Conservation (phyloP, 1,140 invertebrate genomes). For the Drosophila nikananu region DNA sequence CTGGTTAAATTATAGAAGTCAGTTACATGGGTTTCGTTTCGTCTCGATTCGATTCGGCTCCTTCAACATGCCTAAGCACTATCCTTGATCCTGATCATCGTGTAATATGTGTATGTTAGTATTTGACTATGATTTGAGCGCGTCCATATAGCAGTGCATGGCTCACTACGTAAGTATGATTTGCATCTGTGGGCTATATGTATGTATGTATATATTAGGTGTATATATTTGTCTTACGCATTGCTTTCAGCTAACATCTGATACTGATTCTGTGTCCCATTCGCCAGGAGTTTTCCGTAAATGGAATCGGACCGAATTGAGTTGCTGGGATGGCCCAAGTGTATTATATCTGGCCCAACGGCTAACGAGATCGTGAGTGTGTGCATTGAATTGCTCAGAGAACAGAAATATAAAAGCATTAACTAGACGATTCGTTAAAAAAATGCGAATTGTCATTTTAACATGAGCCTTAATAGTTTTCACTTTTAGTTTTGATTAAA, state of each 20-base stretch:
- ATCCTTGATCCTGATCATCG: constrained; percentile 15
- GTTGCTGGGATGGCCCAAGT: constrained; percentile 11
- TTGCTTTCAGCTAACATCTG: constrained; percentile 76
- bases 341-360: constrained; percentile 1
- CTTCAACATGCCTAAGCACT: constrained; percentile 26
- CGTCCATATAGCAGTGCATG: constrained; percentile 61
- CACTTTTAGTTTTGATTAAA: constrained; percentile 11
- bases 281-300: not conserved
- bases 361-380: constrained; percentile 8
- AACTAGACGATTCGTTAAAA: constrained; percentile 11
- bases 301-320: not conserved
- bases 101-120: constrained; percentile 42
- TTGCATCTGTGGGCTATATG: constrained; percentile 26
- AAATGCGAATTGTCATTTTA: constrained; percentile 1
- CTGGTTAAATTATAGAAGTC: constrained; percentile 30
- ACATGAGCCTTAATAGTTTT: constrained; percentile 3
- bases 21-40: constrained; percentile 39
- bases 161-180: constrained; percentile 52
- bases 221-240: constrained; percentile 46
- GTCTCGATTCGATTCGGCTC: constrained; percentile 27
- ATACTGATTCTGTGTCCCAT: constrained; percentile 63
- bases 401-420: constrained; percentile 3
- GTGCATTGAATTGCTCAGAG: constrained; percentile 9
- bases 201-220: constrained; percentile 34
- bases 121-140: constrained; percentile 70